Evolutionary conservation across 2,113 vertebrate genomes (phyloP).

Genomic region (Pica pica): DNA sequence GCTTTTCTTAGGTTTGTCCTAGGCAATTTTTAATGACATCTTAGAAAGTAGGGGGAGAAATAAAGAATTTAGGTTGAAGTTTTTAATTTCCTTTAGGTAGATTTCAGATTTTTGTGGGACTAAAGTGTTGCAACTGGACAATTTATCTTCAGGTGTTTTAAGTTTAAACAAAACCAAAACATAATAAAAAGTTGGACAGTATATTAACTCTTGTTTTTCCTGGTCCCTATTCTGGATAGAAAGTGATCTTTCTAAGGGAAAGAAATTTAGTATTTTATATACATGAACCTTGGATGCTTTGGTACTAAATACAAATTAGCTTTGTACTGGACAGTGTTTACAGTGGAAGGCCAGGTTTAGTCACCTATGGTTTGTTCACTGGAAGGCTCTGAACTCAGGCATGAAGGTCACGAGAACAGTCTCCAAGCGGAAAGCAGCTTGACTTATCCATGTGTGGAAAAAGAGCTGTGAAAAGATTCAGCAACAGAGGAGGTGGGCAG

Average conservation of each 20-base stretch:
- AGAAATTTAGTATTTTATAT: neutral
- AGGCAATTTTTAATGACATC: neutral
- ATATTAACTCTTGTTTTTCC: neutral
- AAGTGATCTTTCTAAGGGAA: neutral
- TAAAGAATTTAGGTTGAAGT: neutral
- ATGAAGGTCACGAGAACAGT: neutral
- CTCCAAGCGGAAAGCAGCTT: neutral
- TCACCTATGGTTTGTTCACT: neutral
- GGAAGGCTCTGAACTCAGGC: neutral
- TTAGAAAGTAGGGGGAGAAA: neutral
- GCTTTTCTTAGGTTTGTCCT: neutral
- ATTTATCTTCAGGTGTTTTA: neutral
- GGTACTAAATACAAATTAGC: neutral
- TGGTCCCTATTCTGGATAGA: neutral
- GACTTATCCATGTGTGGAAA: neutral
- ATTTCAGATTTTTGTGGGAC: neutral
- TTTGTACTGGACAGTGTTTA: neutral
- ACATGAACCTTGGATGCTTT: neutral
- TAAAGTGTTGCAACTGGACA: neutral
- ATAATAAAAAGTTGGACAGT: neutral
- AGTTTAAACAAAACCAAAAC: neutral
- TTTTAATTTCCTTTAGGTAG: neutral
- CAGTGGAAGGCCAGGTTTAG: neutral
- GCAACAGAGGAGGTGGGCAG: fast-evolving
- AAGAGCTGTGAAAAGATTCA: neutral